These are phyloP conservation scores for Pammene aurita DNA, from an alignment of 2,888 invertebrate species.

Conservation along the genomic window DNA sequence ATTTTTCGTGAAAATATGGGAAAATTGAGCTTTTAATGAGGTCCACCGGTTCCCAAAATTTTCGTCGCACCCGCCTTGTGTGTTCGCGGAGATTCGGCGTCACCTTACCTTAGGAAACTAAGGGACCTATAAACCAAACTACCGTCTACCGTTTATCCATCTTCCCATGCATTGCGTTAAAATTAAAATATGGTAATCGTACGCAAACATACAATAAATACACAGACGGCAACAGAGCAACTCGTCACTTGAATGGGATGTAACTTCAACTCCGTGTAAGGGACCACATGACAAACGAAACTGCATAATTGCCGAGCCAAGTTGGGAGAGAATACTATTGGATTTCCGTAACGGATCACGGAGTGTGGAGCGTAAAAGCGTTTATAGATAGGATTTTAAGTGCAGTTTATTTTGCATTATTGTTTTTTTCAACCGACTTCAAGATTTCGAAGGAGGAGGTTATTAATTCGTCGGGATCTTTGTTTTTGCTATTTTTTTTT, in stretches of 20 bases:
- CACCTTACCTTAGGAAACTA: no score
- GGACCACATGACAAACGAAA: conserved; percentile 51
- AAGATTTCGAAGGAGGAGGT: no score
- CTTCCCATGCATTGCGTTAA: not conserved
- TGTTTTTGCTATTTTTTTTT: no score
- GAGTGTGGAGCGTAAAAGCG: not conserved
- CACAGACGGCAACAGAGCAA: not conserved
- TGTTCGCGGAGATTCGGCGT: no score
- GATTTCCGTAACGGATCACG: conserved; percentile 58
- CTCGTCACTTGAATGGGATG: conserved; percentile 45
- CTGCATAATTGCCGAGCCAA: conserved; percentile 66
- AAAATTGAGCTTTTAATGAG: no score
- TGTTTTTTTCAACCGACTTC: no score
- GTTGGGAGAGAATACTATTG: conserved; percentile 57
- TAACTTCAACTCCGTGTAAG: conserved; percentile 55
- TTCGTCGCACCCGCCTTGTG: no score
- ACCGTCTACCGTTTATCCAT: not conserved
- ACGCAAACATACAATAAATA: conserved; percentile 18
- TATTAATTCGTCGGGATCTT: no score
- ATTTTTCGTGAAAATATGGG: no score
- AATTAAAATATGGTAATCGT: conserved; percentile 15
- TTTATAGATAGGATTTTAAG: not conserved
- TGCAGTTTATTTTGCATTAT: conserved; percentile 1
- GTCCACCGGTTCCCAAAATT: no score
- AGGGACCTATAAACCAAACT: not conserved